phyloP scores from a whole-genome alignment of 2,888 invertebrate genomes.

The Trissolcus japonicus region DNA sequence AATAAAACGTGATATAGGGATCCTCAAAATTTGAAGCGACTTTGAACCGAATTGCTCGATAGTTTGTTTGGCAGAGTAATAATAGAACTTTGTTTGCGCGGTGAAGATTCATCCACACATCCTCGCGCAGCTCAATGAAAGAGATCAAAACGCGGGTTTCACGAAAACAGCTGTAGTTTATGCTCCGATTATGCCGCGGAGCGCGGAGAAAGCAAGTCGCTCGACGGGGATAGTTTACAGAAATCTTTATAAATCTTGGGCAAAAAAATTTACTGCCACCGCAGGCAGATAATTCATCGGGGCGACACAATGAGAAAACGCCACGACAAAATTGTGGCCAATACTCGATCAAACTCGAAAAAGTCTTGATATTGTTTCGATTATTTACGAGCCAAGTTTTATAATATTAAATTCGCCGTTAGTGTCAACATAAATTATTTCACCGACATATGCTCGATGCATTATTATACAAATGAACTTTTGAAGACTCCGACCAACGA shows the following conservation, averaged over 20 bases:
- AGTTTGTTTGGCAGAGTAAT: slow-evolving; percentile 40
- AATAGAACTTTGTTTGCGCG: slow-evolving; percentile 40
- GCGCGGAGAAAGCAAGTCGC: too few relatives aligned
- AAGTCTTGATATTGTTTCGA: slow-evolving; percentile 47
- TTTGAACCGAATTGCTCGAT: slow-evolving; percentile 31
- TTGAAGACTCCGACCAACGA: slow-evolving; percentile 64
- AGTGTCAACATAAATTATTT: slow-evolving; percentile 51
- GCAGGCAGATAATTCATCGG: slow-evolving; percentile 31
- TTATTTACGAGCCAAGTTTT: slow-evolving; percentile 52
- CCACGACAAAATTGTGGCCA: slow-evolving; percentile 40
- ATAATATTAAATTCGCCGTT: slow-evolving; percentile 47
- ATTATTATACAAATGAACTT: slow-evolving; percentile 74
- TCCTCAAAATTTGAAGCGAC: slow-evolving; percentile 31
- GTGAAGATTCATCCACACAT: slow-evolving; percentile 22
- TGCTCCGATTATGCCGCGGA: neutral
- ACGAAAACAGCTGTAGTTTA: slow-evolving; percentile 1
- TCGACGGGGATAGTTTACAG: slow-evolving; percentile 14
- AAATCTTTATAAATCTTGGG: slow-evolving; percentile 25
- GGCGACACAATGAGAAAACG: slow-evolving; percentile 24
- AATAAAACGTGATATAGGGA: slow-evolving; percentile 43
- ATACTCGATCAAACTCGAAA: slow-evolving; percentile 51
- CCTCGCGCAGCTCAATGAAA: neutral
- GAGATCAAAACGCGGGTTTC: neutral
- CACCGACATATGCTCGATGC: slow-evolving; percentile 67
- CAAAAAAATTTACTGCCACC: slow-evolving; percentile 24